These are phyloP conservation scores for Tupaia tana DNA, from an alignment of 2,113 vertebrate genomes.

Conservation along the genomic window DNA sequence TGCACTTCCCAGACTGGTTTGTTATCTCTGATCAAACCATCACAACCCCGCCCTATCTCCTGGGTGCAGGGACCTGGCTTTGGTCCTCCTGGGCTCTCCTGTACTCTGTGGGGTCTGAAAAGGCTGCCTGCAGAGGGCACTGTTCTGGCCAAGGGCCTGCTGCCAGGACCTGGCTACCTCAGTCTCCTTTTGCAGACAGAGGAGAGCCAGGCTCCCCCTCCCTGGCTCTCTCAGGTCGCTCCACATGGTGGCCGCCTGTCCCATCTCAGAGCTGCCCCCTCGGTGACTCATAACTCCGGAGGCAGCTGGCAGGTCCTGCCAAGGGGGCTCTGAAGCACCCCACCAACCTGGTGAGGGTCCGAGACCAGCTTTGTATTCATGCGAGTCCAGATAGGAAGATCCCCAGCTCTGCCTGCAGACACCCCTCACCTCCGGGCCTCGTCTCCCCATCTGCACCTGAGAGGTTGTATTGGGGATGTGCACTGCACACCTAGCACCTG, in stretches of 20 bases:
- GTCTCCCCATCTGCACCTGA: not conserved
- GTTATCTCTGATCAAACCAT: not conserved
- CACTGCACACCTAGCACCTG: too few species aligned
- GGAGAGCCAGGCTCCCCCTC: not conserved
- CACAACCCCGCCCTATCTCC: not conserved
- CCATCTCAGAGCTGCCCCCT: not conserved
- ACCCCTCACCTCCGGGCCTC: not conserved
- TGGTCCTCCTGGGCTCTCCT: not conserved
- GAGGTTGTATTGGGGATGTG: fast-evolving
- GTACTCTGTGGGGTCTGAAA: not conserved
- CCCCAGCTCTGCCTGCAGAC: not conserved
- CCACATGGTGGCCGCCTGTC: not conserved
- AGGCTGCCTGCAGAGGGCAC: not conserved
- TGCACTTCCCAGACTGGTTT: not conserved
- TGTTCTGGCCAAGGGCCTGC: not conserved
- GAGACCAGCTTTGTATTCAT: not conserved
- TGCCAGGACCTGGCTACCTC: not conserved
- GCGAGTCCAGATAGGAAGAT: not conserved
- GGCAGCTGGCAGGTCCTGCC: not conserved
- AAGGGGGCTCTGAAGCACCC: not conserved
- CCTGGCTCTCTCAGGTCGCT: not conserved
- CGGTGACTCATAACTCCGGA: not conserved
- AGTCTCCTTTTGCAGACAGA: not conserved
- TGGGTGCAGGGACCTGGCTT: not conserved
- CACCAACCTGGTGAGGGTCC: not conserved